Evolutionary conservation across 2,113 vertebrate species (phyloP).

Genomic region (Aplodontia rufa): DNA sequence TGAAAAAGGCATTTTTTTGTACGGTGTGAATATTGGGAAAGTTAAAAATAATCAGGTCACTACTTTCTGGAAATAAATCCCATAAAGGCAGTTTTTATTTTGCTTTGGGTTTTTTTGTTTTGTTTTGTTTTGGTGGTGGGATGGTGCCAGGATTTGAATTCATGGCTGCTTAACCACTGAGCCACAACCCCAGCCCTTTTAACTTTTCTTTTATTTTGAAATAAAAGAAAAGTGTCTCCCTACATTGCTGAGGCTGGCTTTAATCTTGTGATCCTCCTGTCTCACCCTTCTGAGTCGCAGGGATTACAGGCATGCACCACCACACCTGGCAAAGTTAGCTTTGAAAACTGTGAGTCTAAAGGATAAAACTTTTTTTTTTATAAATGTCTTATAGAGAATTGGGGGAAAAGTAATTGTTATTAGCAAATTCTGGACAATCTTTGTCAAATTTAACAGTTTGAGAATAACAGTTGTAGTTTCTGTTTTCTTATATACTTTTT

Average conservation of each 20-base stretch:
- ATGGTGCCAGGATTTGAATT: too few relatives aligned
- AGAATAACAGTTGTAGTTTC: neutral
- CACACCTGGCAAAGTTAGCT: too few relatives aligned
- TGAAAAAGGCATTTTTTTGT: neutral
- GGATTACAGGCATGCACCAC: too few relatives aligned
- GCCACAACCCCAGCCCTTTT: too few relatives aligned
- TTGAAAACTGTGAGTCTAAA: neutral
- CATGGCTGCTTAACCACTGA: too few relatives aligned
- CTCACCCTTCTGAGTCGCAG: too few relatives aligned
- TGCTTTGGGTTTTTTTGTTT: too few relatives aligned
- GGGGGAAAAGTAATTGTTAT: neutral
- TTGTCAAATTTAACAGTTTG: neutral
- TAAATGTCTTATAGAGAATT: neutral
- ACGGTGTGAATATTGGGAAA: neutral
- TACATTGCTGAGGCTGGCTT: too few relatives aligned
- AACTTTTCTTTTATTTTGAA: too few relatives aligned
- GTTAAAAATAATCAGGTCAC: neutral
- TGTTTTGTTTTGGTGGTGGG: too few relatives aligned
- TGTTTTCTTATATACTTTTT: neutral
- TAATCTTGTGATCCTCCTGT: too few relatives aligned
- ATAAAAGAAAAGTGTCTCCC: too few relatives aligned
- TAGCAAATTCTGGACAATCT: neutral
- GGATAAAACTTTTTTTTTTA: neutral
- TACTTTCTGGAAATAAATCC: neutral
- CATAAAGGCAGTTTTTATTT: neutral